phyloP scores from a whole-genome alignment of 2,113 vertebrate genomes.

The Rhabdornis inornatus region DNA sequence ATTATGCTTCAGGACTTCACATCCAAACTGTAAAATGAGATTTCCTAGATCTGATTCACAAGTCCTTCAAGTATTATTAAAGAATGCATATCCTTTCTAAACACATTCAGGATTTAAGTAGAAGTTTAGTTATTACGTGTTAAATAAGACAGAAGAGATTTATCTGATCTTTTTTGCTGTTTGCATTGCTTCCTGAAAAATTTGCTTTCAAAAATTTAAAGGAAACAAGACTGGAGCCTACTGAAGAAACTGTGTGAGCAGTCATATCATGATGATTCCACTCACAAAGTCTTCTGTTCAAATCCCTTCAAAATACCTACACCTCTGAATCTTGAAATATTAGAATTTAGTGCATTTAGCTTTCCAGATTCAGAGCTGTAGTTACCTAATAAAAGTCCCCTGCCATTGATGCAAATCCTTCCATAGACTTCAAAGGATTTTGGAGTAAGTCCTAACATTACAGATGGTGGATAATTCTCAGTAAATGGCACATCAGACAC shows the following conservation, averaged over 20 bases:
- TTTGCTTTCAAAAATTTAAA: background rate
- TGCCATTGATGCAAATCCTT: background rate
- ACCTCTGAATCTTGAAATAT: background rate
- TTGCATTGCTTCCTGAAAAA: background rate
- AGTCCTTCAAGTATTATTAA: background rate
- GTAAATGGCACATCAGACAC: conserved; percentile 4
- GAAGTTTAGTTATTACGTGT: background rate
- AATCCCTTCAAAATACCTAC: background rate
- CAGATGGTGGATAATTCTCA: background rate
- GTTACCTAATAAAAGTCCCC: background rate
- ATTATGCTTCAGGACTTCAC: background rate
- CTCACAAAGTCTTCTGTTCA: background rate
- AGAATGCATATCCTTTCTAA: background rate
- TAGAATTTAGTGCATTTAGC: background rate
- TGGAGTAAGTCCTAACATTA: background rate
- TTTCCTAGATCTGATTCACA: background rate
- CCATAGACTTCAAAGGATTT: conserved; percentile 21
- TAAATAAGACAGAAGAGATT: background rate
- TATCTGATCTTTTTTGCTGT: background rate
- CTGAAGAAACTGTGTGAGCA: background rate
- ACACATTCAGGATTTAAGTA: background rate
- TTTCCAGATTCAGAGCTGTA: background rate
- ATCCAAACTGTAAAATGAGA: background rate
- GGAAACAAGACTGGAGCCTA: background rate
- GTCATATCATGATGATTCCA: background rate